Evolutionary conservation across 2,888 invertebrate species (phyloP), one percentile per base, ranked within the genome.

Genomic region (Teleogryllus oceanicus): DNA sequence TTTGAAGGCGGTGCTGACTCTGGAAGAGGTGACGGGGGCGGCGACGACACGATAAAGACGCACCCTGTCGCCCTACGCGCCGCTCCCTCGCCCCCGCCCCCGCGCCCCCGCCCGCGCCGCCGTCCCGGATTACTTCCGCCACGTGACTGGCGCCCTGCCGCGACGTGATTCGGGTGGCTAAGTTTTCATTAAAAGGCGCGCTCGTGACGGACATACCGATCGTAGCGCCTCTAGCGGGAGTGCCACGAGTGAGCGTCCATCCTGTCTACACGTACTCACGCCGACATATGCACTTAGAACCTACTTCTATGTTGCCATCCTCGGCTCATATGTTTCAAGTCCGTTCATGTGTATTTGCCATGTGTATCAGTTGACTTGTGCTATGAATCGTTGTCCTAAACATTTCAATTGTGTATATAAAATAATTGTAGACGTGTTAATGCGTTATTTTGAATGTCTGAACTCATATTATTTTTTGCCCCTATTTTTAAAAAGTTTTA

Each of bases 121-220:
- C 62, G 16, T 62, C 11, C n/a, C 62, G 62, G 62, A 62, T 62
- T 62, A 62, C 50, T 78, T 50, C 51, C 51, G 51, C 50, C 78
- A 62, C 78, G 62, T 50, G 78, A 78, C 78, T 20, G 18, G 62
- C 62, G 62, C 50, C 24, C 49, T 78, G 50, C 24, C 21, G 21
- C 11, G 24, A 78, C 78, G 78, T 78, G 78, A 78, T 50, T 78
- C 50, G 78, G 21, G 51, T 78, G 78, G 50, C 50, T 78, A 78
- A 50, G 24, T 78, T 78, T 78, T 78, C 78, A 78, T 49, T 49
- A 49, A 24, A 76, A 24, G 76, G 62, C 62, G 62, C 62, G 62
- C 62, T 76, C 76, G 76, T 76, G 76, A 76, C 76, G 76, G 76
- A 76, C 76, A 76, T 76, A 76, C 24, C 49, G 76, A 76, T 76